Evolutionary conservation across 2,888 invertebrate genomes (phyloP), one percentile per base, ranked within the genome.

Genomic region (Microdon myrmicae): DNA sequence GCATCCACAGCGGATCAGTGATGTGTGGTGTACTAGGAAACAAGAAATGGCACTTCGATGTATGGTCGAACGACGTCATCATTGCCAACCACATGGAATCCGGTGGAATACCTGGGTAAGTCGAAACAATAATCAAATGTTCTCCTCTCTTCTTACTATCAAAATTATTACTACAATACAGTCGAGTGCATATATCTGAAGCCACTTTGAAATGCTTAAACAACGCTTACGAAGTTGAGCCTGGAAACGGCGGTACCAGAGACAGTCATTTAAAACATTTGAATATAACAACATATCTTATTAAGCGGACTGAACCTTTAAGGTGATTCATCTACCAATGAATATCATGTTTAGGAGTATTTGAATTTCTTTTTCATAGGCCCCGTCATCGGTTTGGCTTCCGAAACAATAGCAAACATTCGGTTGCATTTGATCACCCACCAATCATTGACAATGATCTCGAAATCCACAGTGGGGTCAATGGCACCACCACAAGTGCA

Each of bases 61-160:
- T 94, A 37, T 94, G 93, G 94, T 92, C 92, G 2, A 89, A 92
- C 75, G 97, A 98, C 81, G 97, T 98, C 72, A 94, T 94, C 9
- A 83, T 97, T 67, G 97, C 97, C 37, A 97, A 97, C 82, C 92
- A 92, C 76, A 92, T 98, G 89, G 98, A 98, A 83, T 93, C 95
- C 60, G 96, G 96, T 2, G 98, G 98, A 16, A 83, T 96, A 69
- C 96, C 97, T 1, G 97, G 96, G 96, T 96, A 83, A 79, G 80
- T 73, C 45, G 19, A 35, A 68, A 70, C 67, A 64, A 68, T 55
- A 10, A 54, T 68, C 69, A 73, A 73, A 69, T 72, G 69, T 73
- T 74, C 72, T 19, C 8, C 6, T 17, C 3, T 10, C 20, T 20
- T 6, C 13, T 9, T 2, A 12, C 8, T 16, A 32, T 47, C 26